Base-by-base conservation (phyloP, 1,140 invertebrate species). In the Drosophila ohnishii region DNA sequence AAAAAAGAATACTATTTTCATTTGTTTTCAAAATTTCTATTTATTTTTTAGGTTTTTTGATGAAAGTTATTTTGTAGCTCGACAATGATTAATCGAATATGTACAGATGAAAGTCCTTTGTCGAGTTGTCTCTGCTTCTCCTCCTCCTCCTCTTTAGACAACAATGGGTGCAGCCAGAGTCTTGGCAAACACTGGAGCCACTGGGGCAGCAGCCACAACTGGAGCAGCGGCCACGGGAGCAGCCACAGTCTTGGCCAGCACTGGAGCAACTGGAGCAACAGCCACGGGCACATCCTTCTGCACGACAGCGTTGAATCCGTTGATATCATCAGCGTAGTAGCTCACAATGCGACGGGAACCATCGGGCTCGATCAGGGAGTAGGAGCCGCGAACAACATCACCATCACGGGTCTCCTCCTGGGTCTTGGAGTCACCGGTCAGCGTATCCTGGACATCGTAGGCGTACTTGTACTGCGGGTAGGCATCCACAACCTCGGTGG, bases 241-340 rank as follows among this genome's bases (percentile, higher is more conserved):
- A 19, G 75, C 84, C 25, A 84, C 57, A 7, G 76, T 64, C 73
- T 85, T 85, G 61, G 90, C 90, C 19, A 90, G 75, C 45, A 89
- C 64, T 28, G 88, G 84, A 30, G 90, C 87, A 44, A 84, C 83
- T 1, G 80, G 80, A 8, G 81, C 90, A 32, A 87, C 90, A 7
- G 90, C 80, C 14, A 92, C 85, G 6, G 92, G 92, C 32, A 93
- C 91, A 80, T 93, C 93, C 77, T 93, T 93, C 80, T 93, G 93
- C 11, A 94, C 93, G 32, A 94, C 92, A 30, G 93, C 93, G 81
- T 94, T 94, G 91, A 94, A 94, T 78, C 93, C 93, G 76, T 93
- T 94, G 66, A 94, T 88, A 44, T 80, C 66, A 63, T 93, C 93
- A 44, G 93, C 94, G 57, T 92, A 92, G 90, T 94, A 94, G 62